A percentile compares a stretch with the other conserved stretches of the same genome.
Evolutionary conservation across 2,113 vertebrate species (phyloP).

Genomic region (Eudyptes chrysolophus): DNA sequence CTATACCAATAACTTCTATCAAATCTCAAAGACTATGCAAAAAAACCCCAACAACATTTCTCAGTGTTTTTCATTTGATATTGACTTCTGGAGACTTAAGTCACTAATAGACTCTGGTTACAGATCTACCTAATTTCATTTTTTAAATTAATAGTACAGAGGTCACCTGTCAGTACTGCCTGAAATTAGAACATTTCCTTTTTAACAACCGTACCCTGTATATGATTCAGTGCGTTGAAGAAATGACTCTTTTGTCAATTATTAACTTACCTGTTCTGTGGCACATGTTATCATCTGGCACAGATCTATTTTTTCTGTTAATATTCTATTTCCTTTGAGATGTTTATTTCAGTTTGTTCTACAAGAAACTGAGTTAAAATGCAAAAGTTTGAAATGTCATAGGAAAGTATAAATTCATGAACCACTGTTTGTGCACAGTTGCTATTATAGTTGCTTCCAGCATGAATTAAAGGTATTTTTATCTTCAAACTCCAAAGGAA

Average conservation of each 20-base stretch:
- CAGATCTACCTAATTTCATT: neutral
- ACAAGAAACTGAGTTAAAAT: neutral
- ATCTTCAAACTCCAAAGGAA: neutral
- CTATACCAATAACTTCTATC: neutral
- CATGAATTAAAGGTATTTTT: neutral
- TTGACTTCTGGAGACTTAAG: neutral
- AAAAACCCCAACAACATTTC: neutral
- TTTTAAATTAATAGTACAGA: neutral
- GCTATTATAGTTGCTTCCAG: neutral
- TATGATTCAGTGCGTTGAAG: conserved; percentile 15
- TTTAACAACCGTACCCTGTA: neutral
- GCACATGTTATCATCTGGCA: conserved; percentile 58
- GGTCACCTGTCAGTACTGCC: neutral
- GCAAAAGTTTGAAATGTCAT: neutral
- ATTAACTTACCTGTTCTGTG: conserved; percentile 56
- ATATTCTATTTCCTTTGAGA: conserved; percentile 66
- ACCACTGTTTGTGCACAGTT: neutral
- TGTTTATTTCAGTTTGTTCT: conserved; percentile 18
- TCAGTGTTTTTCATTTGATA: neutral
- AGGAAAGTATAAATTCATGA: neutral
- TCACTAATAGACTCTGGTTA: neutral
- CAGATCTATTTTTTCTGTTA: conserved; percentile 63
- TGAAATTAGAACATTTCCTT: neutral
- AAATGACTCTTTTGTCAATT: conserved; percentile 30
- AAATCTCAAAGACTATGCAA: neutral